Conservation (phyloP, 2,888 invertebrate species). For the Agonopterix alstromeriana region DNA sequence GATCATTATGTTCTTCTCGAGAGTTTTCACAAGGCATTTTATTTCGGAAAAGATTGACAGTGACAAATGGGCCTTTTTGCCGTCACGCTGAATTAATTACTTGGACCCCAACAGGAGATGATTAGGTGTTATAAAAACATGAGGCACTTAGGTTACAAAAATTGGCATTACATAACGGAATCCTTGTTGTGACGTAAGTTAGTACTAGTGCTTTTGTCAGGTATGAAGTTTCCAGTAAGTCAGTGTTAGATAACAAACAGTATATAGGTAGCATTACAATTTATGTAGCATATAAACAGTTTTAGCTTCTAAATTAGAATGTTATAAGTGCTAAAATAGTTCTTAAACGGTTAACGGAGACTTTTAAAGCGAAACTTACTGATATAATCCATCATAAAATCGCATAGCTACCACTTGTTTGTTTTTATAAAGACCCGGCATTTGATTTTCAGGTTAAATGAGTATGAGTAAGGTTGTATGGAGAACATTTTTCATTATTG, state of each 20-base stretch:
- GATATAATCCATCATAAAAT: too few relatives aligned
- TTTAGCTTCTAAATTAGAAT: too few relatives aligned
- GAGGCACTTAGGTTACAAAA: constrained; percentile 9
- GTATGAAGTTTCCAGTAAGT: neutral
- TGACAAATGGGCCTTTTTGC: constrained; percentile 8
- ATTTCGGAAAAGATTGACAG: neutral
- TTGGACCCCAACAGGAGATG: neutral
- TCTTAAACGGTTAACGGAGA: too few relatives aligned
- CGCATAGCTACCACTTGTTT: too few relatives aligned
- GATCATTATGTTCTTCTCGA: neutral
- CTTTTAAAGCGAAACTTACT: too few relatives aligned
- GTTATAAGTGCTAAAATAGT: too few relatives aligned
- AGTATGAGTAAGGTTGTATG: too few relatives aligned
- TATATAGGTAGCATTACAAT: too few relatives aligned
- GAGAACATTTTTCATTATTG: too few relatives aligned
- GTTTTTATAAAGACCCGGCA: too few relatives aligned
- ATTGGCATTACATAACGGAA: constrained; percentile 47
- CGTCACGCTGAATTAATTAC: neutral
- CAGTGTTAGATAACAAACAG: neutral
- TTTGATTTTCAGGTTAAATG: too few relatives aligned
- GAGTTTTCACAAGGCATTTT: neutral
- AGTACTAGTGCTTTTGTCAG: constrained; percentile 1
- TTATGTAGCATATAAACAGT: too few relatives aligned
- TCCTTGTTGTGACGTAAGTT: constrained; percentile 59
- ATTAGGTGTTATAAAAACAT: constrained; percentile 7